Evolutionary conservation across 1,140 invertebrate species (phyloP).

Genomic region (Drosophila suzukii): DNA sequence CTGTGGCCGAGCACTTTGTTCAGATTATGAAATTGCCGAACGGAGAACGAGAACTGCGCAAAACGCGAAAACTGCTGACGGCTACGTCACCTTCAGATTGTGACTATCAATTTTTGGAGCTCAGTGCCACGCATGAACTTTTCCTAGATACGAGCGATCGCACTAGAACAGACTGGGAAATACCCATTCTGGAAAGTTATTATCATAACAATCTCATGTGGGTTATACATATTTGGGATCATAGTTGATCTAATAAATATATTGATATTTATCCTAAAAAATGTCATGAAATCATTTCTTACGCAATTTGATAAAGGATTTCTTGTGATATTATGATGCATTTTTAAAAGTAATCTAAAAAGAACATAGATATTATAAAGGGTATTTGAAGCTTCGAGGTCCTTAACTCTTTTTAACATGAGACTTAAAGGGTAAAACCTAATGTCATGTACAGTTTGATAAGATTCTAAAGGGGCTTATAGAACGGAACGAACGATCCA

Average conservation of each 20-base stretch:
- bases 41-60: slow-evolving; percentile 55
- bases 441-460: slow-evolving; percentile 29
- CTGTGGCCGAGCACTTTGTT: slow-evolving; percentile 41
- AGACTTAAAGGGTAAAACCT: slow-evolving; percentile 22
- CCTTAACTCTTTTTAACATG: not conserved
- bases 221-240: too few relatives aligned
- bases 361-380: too few relatives aligned
- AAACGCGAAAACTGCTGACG: slow-evolving; percentile 57
- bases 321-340: not conserved
- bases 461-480: slow-evolving; percentile 14
- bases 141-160: slow-evolving; percentile 20
- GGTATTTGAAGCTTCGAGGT: not conserved
- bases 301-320: too few relatives aligned
- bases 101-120: slow-evolving; percentile 41
- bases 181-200: slow-evolving; percentile 4
- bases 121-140: slow-evolving; percentile 54
- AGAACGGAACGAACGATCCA: slow-evolving; percentile 30
- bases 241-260: too few relatives aligned
- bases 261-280: too few relatives aligned
- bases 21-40: slow-evolving; percentile 54
- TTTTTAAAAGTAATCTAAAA: too few relatives aligned
- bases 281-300: too few relatives aligned
- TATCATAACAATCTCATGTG: not conserved
- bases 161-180: slow-evolving; percentile 22
- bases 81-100: slow-evolving; percentile 52